Evolutionary conservation across 2,888 invertebrate genomes (phyloP).

Genomic region (Callyntrura guangdongensis): DNA sequence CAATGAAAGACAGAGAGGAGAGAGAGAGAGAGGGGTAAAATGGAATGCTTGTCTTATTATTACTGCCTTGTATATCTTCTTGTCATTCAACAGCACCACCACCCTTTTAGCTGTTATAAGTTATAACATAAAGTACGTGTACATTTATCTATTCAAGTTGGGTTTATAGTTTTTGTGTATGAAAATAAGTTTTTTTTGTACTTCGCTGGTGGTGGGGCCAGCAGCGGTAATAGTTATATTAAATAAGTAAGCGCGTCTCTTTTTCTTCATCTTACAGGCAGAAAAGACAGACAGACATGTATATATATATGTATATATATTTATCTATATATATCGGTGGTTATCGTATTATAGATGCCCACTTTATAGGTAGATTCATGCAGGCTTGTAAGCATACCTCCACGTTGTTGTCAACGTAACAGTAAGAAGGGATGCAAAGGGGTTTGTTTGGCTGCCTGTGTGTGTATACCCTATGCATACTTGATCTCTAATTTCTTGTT

Average conservation of each 20-base stretch:
- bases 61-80: no score
- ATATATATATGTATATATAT: no score
- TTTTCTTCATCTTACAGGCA: constrained; percentile 56
- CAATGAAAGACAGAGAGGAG: no score
- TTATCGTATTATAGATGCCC: background rate
- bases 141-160: no score
- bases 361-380: no score
- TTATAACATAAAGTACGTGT: no score
- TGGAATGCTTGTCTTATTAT: constrained; percentile 57
- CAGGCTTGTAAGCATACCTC: constrained; percentile 49
- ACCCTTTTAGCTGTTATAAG: no score
- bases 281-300: constrained; percentile 35
- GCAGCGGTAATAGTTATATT: constrained; percentile 31
- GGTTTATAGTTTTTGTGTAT: constrained; percentile 2
- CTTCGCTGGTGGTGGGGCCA: constrained; percentile 34
- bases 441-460: constrained; percentile 42
- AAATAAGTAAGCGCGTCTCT: constrained; percentile 57
- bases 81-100: constrained; percentile 45
- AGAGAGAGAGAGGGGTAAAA: constrained; percentile 57
- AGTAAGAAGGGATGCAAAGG: background rate
- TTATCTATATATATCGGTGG: no score
- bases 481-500: no score
- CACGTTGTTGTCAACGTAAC: constrained; percentile 47
- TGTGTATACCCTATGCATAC: constrained; percentile 50
- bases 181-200: constrained; percentile 38